Percentiles rank a stretch among this genome's conserved stretches.
These are phyloP conservation scores for Gasteruption jaculator DNA, from an alignment of 2,888 invertebrate genomes.

Conservation along the genomic window DNA sequence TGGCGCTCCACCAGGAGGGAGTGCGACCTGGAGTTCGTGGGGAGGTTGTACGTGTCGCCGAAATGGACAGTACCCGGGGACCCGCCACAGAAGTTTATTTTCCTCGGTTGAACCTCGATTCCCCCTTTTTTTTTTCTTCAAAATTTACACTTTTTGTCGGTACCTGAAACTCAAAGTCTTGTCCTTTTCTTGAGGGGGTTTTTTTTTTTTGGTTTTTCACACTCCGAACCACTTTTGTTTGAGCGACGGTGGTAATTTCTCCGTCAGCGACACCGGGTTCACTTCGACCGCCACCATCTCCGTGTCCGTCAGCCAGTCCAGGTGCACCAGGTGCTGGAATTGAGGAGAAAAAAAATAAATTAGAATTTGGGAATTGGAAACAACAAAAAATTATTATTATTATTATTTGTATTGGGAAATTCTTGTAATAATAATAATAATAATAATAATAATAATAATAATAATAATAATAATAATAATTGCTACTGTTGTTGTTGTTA, in stretches of 20 bases:
- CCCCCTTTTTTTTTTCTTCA: too few relatives aligned
- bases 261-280: slow-evolving; percentile 65
- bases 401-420: slow-evolving; percentile 13
- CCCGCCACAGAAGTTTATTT: slow-evolving; percentile 36
- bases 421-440: slow-evolving; percentile 2
- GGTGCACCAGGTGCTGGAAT: slow-evolving; percentile 70
- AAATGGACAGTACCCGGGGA: slow-evolving; percentile 42
- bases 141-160: too few relatives aligned
- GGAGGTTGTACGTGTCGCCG: slow-evolving; percentile 51
- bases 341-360: slow-evolving; percentile 22
- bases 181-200: not conserved
- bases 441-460: not conserved
- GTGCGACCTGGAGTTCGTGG: slow-evolving; percentile 50
- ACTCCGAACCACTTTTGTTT: slow-evolving; percentile 64
- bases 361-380: slow-evolving; percentile 46
- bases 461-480: too few relatives aligned
- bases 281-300: slow-evolving; percentile 77
- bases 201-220: slow-evolving; percentile 24
- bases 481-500: too few relatives aligned
- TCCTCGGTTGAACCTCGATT: slow-evolving; percentile 29
- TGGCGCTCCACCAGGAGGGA: slow-evolving; percentile 49
- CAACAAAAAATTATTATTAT: slow-evolving; percentile 22
- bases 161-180: too few relatives aligned
- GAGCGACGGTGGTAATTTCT: slow-evolving; percentile 68
- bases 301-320: slow-evolving; percentile 63